Evolutionary conservation across 1,140 invertebrate genomes (phyloP), one percentile per base, ranked within the genome.

Genomic region (Lepidurus arcticus): DNA sequence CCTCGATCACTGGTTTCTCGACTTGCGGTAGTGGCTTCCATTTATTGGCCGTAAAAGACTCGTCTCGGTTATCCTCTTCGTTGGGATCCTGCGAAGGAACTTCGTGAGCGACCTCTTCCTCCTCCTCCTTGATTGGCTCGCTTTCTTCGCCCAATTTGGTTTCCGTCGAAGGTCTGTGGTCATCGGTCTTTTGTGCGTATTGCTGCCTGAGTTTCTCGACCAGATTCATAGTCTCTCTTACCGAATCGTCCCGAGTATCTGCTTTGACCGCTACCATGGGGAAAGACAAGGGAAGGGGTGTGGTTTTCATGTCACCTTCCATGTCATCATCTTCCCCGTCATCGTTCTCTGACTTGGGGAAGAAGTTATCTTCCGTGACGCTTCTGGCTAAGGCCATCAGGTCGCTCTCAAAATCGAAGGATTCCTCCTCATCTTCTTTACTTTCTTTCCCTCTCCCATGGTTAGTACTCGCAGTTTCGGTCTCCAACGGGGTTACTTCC

Each of bases 131-230:
- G n/a, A 26, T 42, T 16, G 8, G 11, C 16, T 74, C 73, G 44
- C 10, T 44, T 8, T 45, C 43, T 7, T 44, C 42, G 73, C 11
- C 26, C 42, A 26, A 42, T 21, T 74, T 47, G 6, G 34, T 73
- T 6, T 73, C 74, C 9, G 78, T 75, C 1, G 78, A 74, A 8
- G 78, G 73, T 44, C 73, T 4, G 16, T 21, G 53, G 13, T 65
- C 53, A 16, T 44, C 87, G 10, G 88, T 88, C 83, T 91, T 91
- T 80, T 89, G 90, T 13, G 88, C 89, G 80, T 90, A 84, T 77
- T 88, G 89, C 86, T 92, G 88, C 76, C 92, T 85, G 16, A 94
- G 84, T 83, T 93, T 92, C 80, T 93, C 91, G 9, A 94, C 92
- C 21, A 94, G 84, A 85, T 93, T 90, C 42, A 92, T 84, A 1